Conservation (phyloP, 2,797 vertebrate genomes). For the Takifugu rubripes region DNA sequence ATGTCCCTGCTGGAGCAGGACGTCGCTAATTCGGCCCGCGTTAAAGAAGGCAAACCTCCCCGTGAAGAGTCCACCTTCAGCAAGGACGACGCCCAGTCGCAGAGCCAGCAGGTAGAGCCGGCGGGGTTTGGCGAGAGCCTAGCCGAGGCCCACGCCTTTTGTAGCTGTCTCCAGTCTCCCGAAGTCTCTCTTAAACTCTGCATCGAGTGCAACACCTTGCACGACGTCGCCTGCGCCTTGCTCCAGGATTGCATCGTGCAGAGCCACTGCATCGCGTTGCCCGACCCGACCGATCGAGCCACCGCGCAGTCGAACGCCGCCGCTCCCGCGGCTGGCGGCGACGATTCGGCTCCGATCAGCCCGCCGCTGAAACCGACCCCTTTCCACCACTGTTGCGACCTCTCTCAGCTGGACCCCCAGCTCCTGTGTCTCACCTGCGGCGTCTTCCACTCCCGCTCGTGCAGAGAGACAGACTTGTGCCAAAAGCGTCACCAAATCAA, state of each 20-base stretch:
- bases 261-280: constrained; percentile 2
- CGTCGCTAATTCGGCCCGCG: not conserved
- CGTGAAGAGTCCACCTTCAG: not conserved
- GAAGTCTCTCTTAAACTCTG: constrained; percentile 1
- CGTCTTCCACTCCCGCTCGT: constrained; percentile 55
- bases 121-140: not conserved
- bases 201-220: constrained; percentile 31
- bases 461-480: constrained; percentile 32
- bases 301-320: not conserved
- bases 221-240: constrained; percentile 19
- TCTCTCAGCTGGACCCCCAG: constrained; percentile 23
- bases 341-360: not conserved
- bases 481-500: not conserved
- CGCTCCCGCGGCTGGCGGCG: constrained; percentile 10
- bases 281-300: too few relatives aligned
- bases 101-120: not conserved
- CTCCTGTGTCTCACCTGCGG: constrained; percentile 56
- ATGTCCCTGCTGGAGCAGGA: fast-evolving
- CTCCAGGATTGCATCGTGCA: fast-evolving
- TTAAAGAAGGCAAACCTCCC: not conserved
- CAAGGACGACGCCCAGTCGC: not conserved
- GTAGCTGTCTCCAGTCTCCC: constrained; percentile 28
- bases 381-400: constrained; percentile 55
- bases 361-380: constrained; percentile 15
- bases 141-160: constrained; percentile 1